Evolutionary conservation across 1,140 invertebrate genomes (phyloP), one percentile per base, ranked within the genome.

Genomic region (Neodiprion fabricii): DNA sequence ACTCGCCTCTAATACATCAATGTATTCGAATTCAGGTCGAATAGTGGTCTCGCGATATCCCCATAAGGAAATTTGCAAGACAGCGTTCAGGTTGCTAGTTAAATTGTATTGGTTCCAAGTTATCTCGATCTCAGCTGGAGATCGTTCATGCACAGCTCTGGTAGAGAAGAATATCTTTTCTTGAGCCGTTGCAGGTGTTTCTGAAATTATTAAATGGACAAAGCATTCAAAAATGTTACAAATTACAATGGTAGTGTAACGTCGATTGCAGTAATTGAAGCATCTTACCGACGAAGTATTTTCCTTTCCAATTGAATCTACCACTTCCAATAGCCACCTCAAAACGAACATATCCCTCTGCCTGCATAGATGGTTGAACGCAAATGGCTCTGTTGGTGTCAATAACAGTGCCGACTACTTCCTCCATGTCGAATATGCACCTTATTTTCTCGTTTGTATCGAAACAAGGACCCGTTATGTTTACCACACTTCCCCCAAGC

Each of bases 391-490:
- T 90, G 87, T 98, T 98, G 1, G 82, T 90, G 81, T 95, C 93
- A 5, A 96, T 91, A 40, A 95, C 92, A 12, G 90, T 92, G 14
- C 95, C 95, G 7, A 90, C 83, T 5, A 96, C 94, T 74, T 92
- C 90, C 79, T 94, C 92, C 0, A 91, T 93, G 79, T 96, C 95
- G 80, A 96, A 96, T 75, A 93, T 91, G 81, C 96, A 97, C 53
- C 90, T 92, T 14, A 98, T 92, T 77, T 94, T 92, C 75, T 93
- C 91, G 17, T 91, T 91, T 0, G 90, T 90, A 78, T 91, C 89
- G 80, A 97, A 96, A 85, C 97, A 99, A 10, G 97, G 97, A 0
- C 97, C 97, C 0, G 97, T 98, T 47, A 99, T 96, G 82, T 98
- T 98, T 7, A 99, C 96, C 67, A 98, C 92, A 0, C 96, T 97